Evolutionary conservation across 1,140 invertebrate species (phyloP).

Genomic region (Lepidurus apus): DNA sequence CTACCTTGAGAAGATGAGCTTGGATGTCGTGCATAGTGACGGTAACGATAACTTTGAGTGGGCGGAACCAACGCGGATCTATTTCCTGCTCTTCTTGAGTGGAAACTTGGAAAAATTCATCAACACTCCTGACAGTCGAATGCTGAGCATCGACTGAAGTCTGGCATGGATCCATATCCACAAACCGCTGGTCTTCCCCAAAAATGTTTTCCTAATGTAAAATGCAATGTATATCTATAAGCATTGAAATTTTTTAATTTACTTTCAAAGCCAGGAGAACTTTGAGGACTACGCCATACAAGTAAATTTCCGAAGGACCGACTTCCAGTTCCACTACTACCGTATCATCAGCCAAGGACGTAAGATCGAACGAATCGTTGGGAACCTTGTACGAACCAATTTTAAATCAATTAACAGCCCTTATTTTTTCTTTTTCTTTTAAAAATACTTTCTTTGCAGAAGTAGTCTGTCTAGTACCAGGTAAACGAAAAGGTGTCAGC

Average conservation of each 20-base stretch:
- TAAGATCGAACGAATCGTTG: slow-evolving; percentile 71
- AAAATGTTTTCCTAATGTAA: slow-evolving; percentile 79
- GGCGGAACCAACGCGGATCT: slow-evolving; percentile 79
- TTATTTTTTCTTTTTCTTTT: too few species aligned
- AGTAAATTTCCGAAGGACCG: slow-evolving; percentile 77
- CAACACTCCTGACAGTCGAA: not conserved
- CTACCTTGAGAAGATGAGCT: slow-evolving; percentile 76
- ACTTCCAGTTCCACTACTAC: slow-evolving; percentile 88
- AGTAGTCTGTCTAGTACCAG: slow-evolving; percentile 45
- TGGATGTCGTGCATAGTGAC: slow-evolving; percentile 94
- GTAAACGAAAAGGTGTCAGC: slow-evolving; percentile 82
- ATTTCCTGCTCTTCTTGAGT: slow-evolving; percentile 44
- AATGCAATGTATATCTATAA: slow-evolving; percentile 24
- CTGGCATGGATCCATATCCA: slow-evolving; percentile 66
- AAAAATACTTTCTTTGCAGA: not conserved
- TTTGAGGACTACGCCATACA: slow-evolving; percentile 83
- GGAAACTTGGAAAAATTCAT: slow-evolving; percentile 26
- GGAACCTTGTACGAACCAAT: not conserved
- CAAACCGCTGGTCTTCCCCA: slow-evolving; percentile 88
- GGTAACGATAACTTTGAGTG: slow-evolving; percentile 83
- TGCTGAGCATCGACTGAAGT: slow-evolving; percentile 22
- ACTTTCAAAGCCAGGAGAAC: slow-evolving; percentile 82
- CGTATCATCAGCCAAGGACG: slow-evolving; percentile 71
- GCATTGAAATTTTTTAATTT: slow-evolving; percentile 26
- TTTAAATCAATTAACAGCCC: not conserved